Evolutionary conservation across 2,113 vertebrate species (phyloP).

Genomic region (Anarrhichthys ocellatus): DNA sequence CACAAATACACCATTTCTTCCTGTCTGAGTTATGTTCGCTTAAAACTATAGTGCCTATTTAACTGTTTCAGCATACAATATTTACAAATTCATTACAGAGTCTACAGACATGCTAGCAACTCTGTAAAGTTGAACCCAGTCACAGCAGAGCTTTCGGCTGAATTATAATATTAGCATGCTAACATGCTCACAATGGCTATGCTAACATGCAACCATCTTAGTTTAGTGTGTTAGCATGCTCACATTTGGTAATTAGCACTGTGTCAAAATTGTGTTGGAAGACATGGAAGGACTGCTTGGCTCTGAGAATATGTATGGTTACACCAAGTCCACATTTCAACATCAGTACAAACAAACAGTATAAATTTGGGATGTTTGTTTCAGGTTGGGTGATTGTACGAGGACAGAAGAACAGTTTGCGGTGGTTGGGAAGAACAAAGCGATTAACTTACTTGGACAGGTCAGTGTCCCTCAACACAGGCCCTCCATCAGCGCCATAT

Average conservation of each 20-base stretch:
- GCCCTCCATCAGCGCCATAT: not conserved
- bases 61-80: not conserved
- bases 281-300: not conserved
- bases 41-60: not conserved
- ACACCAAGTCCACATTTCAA: not conserved
- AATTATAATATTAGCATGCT: not conserved
- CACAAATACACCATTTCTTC: not conserved
- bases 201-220: not conserved
- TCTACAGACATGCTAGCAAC: not conserved
- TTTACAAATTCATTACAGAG: not conserved
- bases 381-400: slow-evolving; percentile 1
- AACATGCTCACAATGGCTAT: not conserved
- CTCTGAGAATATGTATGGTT: too few species aligned
- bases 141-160: not conserved
- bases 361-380: not conserved
- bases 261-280: not conserved
- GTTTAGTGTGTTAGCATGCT: too few species aligned
- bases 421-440: not conserved
- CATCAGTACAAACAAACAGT: not conserved
- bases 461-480: slow-evolving; percentile 8
- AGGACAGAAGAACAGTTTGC: not conserved
- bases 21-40: not conserved
- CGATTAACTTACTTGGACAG: not conserved
- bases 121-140: not conserved
- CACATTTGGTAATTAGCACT: not conserved